Evolutionary conservation across 2,113 vertebrate species (phyloP), one percentile per base, ranked within the genome.

Genomic region (Sylvietta virens): DNA sequence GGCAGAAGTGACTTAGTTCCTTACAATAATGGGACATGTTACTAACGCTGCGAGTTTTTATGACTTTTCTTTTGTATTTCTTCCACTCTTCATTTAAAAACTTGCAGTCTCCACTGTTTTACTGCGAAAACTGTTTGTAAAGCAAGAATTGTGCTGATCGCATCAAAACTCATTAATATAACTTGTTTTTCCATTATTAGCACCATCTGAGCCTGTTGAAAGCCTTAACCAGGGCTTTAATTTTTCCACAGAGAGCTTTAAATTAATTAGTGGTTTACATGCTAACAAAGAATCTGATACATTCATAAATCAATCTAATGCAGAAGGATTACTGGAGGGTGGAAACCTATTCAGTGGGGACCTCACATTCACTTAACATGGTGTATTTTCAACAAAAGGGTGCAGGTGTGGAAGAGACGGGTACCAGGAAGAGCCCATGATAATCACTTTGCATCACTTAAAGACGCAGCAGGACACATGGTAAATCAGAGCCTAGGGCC

Each of bases 201-300:
- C 95, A 96, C 97, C 98, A 98, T 98, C 98, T 98, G 98, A 98
- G 96, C 97, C 97, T 97, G 97, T 97, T 97, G 97, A 97, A 98
- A 98, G 96, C 96, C 95, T 98, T 97, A 98, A 98, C 97, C 94
- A 96, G 88, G 87, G 96, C 95, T 97, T 98, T 97, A 98, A 98
- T 98, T 98, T 98, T 98, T 98, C 98, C 98, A 97, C 97, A 93
- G 97, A 98, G 98, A 97, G 97, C 98, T 98, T 98, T 98, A 99
- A 99, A 99, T 99, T 98, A 99, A 99, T 99, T 98, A 99, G 96
- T 96, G 97, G 94, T 97, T 98, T 98, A 97, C 95, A 98, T 96
- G 95, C 96, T 98, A 98, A 98, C 98, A 98, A 98, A 98, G 98
- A 98, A 96, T 91, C 90, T 97, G 97, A 97, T 98, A 97, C 92